Evolutionary conservation across 2,113 vertebrate species (phyloP).

Genomic region (Mesitornis unicolor): DNA sequence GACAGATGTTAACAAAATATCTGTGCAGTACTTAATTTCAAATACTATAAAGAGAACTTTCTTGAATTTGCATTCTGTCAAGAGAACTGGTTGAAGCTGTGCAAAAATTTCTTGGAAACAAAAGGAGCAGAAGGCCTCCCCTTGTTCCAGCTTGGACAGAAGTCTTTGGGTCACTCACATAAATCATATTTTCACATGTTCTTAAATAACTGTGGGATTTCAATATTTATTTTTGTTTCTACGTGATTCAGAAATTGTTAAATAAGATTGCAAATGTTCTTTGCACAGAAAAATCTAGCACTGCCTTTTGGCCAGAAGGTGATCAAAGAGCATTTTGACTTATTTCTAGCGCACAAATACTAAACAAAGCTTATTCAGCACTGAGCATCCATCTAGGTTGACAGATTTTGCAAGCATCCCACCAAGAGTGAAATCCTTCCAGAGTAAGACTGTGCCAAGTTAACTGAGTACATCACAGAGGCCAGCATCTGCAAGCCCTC

Average conservation of each 20-base stretch:
- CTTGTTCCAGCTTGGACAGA: not conserved
- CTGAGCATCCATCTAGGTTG: not conserved
- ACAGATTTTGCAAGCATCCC: not conserved
- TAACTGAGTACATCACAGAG: not conserved
- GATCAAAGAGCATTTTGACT: not conserved
- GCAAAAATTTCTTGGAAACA: not conserved
- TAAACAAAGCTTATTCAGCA: slow-evolving; percentile 39
- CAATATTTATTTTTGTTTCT: not conserved
- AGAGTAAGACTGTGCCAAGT: not conserved
- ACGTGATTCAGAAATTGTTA: not conserved
- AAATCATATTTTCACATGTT: not conserved
- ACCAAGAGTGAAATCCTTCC: not conserved
- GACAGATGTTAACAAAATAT: slow-evolving; percentile 59
- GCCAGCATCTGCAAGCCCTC: not conserved
- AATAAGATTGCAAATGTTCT: not conserved
- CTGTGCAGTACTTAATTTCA: slow-evolving; percentile 38
- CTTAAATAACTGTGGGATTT: not conserved
- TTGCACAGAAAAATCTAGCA: not conserved
- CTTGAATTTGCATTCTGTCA: not conserved
- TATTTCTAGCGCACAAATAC: not conserved
- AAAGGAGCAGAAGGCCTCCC: not conserved
- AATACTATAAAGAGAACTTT: slow-evolving; percentile 38
- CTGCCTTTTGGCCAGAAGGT: not conserved
- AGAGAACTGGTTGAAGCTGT: not conserved
- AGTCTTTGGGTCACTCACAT: not conserved